Conservation (phyloP, 2,888 invertebrate species). For the Carcina quercana region DNA sequence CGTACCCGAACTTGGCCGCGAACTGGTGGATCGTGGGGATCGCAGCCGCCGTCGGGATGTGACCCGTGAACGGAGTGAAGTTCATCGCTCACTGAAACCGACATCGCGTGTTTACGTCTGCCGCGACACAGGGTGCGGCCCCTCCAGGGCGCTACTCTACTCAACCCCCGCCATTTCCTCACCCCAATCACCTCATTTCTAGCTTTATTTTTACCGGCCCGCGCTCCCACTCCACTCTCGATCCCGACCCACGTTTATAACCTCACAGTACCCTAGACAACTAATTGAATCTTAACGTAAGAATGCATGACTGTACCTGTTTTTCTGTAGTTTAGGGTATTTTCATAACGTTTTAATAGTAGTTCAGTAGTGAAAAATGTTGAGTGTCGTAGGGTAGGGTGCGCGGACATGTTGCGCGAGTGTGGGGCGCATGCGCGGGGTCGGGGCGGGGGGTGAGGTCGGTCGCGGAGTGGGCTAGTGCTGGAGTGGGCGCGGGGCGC, state of each 20-base stretch:
- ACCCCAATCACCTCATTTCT: constrained; percentile 60
- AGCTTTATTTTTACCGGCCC: constrained; percentile 71
- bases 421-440: constrained; percentile 15
- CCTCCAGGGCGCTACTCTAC: constrained; percentile 57
- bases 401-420: constrained; percentile 52
- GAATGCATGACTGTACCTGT: constrained; percentile 44
- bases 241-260: constrained; percentile 20
- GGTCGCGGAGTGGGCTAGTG: no score
- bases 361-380: constrained; percentile 48
- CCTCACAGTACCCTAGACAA: constrained; percentile 13
- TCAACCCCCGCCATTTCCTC: constrained; percentile 73
- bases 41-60: constrained; percentile 82
- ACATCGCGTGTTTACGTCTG: constrained; percentile 25
- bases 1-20: constrained; percentile 80
- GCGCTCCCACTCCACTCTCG: constrained; percentile 65
- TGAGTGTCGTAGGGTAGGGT: constrained; percentile 36
- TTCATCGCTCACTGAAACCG: constrained; percentile 77
- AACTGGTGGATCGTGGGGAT: constrained; percentile 90
- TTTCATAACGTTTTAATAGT: constrained; percentile 58
- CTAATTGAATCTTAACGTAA: constrained; percentile 16
- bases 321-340: constrained; percentile 26
- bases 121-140: constrained; percentile 53
- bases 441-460: constrained; percentile 10
- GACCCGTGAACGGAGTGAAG: constrained; percentile 89
- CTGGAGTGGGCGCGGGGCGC: constrained; percentile 4